Conservation (phyloP, 2,888 invertebrate genomes). For the Ceramica pisi region DNA sequence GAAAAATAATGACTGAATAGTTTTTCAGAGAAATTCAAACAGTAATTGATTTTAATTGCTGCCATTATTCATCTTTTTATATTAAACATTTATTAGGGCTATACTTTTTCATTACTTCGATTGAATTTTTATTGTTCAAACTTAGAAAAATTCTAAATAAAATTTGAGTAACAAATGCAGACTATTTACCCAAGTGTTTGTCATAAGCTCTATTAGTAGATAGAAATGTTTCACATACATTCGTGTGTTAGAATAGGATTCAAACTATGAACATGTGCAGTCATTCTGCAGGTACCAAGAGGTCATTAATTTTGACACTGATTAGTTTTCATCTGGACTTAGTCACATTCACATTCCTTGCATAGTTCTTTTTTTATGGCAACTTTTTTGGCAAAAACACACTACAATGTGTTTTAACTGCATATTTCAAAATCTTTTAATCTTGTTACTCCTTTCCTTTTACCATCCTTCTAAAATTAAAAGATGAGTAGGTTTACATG, state of each 20-base stretch:
- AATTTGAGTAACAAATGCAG: neutral
- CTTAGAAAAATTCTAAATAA: neutral
- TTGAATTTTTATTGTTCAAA: neutral
- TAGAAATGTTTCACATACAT: neutral
- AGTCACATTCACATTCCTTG: conserved; percentile 1
- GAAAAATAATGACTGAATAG: conserved; percentile 3
- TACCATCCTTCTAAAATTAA: neutral
- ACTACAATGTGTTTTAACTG: neutral
- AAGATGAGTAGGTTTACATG: neutral
- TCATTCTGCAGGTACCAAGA: conserved; percentile 5
- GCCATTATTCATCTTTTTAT: neutral
- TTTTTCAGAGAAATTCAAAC: neutral
- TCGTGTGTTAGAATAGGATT: neutral
- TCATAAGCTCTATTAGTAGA: neutral
- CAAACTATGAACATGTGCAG: neutral
- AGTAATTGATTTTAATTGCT: conserved; percentile 1
- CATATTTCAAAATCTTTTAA: conserved; percentile 16
- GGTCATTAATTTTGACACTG: conserved; percentile 27
- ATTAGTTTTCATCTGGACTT: conserved; percentile 18
- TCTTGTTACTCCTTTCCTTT: conserved; percentile 14
- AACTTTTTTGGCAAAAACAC: conserved; percentile 33
- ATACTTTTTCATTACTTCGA: too few relatives aligned
- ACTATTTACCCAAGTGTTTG: neutral
- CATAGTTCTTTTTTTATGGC: conserved; percentile 10
- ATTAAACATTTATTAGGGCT: neutral